These are phyloP conservation scores for Matsumurasca onukii DNA, from an alignment of 1,140 invertebrate genomes.

Conservation along the genomic window DNA sequence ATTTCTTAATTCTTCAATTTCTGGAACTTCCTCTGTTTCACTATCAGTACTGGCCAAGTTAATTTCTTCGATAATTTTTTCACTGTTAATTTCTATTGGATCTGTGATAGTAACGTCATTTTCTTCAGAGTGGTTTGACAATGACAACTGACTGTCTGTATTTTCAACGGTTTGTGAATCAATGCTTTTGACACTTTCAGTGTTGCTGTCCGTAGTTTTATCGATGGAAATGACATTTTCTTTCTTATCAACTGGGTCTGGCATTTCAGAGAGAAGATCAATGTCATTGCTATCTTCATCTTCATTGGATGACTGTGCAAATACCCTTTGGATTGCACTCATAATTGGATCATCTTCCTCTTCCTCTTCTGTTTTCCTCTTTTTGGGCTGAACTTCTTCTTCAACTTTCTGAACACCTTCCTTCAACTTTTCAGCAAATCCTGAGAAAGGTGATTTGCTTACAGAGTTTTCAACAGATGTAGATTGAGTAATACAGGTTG, in stretches of 20 bases:
- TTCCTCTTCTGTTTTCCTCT: conserved; percentile 41
- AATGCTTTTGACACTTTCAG: conserved; percentile 38
- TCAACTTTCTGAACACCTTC: conserved; percentile 41
- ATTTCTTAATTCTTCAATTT: conserved; percentile 41
- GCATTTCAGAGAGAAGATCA: conserved; percentile 13
- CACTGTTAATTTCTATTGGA: conserved; percentile 25
- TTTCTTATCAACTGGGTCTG: conserved; percentile 5
- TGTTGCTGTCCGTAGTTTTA: not conserved
- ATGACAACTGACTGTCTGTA: not conserved
- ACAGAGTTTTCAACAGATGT: not conserved
- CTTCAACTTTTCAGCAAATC: conserved; percentile 42
- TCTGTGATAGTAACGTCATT: conserved; percentile 12
- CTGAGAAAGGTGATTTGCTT: conserved; percentile 14
- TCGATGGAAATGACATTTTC: not conserved
- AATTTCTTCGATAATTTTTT: conserved; percentile 36
- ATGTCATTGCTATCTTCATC: conserved; percentile 42
- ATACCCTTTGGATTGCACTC: conserved; percentile 51
- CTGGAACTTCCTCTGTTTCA: conserved; percentile 41
- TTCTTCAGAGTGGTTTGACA: not conserved
- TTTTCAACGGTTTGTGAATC: conserved; percentile 36
- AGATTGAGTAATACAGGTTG: conserved; percentile 17
- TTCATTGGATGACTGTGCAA: conserved; percentile 46
- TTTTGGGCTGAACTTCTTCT: not conserved
- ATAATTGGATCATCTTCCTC: conserved; percentile 57
- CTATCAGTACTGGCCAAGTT: conserved; percentile 36